Evolutionary conservation across 2,797 vertebrate species (phyloP), one percentile per base, ranked within the genome.

Genomic region (Neosilurus hyrtlii): DNA sequence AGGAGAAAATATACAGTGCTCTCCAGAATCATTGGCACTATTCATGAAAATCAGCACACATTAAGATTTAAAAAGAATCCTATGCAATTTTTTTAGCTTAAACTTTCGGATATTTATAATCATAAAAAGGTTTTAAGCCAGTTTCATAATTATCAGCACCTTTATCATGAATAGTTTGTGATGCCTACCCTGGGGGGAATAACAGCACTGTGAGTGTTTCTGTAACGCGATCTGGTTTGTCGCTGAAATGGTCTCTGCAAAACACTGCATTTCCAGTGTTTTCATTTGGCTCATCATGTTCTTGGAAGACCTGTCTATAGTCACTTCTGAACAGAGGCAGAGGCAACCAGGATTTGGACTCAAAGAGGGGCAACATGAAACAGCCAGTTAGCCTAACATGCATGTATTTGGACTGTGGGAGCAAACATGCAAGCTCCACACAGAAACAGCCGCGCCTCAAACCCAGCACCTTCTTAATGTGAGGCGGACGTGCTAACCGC

Each of bases 1-100:
- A 89, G 76, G 76, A 52, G 24, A 54, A 54, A 86, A 92, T 90
- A 91, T 90, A 91, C 88, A 70, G 18, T 15, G 76, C 62, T 66
- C 76, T 66, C 62, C 76, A 66, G 76, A 65, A 65, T 79, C 49
- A 79, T 14, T 54, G 76, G 76, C 76, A 79, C 49, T 52, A 65
- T 22, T 79, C 24, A 79, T 66, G 43, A 78, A 63, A 78, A 78
- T 65, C 59, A 78, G 61, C 76, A 78, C 63, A 52, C 0, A 3
- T 65, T 51, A 18, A 51, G 54, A 56, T 65, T 51, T 9, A 54
- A 12, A 82, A 56, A 63, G 16, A 77, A 88, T 90, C 10, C 6
- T 65, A 59, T 65, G 59, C 75, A 52, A 65, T 24, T 18, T 63
- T 49, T 51, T 63, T 37, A 63, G 59, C 59, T 77, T 49, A 63